These are phyloP conservation scores for Lepilemur ruficaudatus DNA, from an alignment of 2,797 vertebrate species.

Conservation along the genomic window DNA sequence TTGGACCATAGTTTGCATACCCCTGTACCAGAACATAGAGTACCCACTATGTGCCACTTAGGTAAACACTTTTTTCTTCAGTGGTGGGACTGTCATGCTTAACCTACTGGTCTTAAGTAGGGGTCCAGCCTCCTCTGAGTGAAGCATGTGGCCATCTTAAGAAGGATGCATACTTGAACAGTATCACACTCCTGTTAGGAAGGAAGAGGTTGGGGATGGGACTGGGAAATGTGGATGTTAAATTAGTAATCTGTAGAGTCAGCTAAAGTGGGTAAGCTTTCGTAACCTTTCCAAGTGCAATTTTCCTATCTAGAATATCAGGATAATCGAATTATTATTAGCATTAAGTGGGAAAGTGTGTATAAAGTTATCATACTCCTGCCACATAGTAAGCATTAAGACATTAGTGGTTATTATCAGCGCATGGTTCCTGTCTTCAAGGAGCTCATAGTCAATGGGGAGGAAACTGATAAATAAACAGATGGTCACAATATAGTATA, in stretches of 20 bases:
- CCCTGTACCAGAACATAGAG: no score
- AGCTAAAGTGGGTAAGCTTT: not conserved
- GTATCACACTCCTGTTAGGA: not conserved
- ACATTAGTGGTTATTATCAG: not conserved
- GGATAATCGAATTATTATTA: not conserved
- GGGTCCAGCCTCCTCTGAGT: not conserved
- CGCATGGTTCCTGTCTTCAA: not conserved
- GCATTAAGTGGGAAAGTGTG: not conserved
- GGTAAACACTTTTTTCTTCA: no score
- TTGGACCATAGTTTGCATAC: no score
- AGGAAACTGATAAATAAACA: not conserved
- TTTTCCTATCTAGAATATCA: not conserved
- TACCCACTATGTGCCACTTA: no score
- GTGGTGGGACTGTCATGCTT: not conserved
- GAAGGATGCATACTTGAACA: not conserved
- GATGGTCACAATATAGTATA: not conserved
- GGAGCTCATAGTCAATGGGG: not conserved
- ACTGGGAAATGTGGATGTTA: not conserved
- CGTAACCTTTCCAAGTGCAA: not conserved
- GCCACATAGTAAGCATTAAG: not conserved
- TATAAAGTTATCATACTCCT: not conserved
- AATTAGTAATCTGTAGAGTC: not conserved
- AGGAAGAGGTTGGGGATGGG: not conserved
- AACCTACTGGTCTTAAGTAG: not conserved
- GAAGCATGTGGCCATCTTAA: not conserved